phyloP scores from a whole-genome alignment of 2,888 invertebrate species.

The Chrysotoxum bicinctum region DNA sequence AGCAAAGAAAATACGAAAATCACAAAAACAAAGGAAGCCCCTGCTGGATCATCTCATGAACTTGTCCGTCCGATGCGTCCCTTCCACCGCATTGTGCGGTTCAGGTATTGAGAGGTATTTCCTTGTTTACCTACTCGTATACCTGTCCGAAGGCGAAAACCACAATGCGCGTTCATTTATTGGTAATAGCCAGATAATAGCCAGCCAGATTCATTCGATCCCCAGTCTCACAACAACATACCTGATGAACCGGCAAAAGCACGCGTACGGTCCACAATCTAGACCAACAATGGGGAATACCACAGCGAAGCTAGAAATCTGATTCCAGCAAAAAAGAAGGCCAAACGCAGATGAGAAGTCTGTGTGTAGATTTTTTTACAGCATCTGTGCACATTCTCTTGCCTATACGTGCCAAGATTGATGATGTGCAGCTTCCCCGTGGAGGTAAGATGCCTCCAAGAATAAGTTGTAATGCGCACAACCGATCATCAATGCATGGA shows the following conservation, averaged over 20 bases:
- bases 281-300: conserved; percentile 65
- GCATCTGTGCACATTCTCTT: conserved; percentile 33
- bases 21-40: conserved; percentile 2
- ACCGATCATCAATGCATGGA: conserved; percentile 24
- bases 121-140: conserved; percentile 69
- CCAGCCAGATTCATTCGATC: conserved; percentile 53
- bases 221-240: background rate
- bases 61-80: background rate
- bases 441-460: conserved; percentile 24
- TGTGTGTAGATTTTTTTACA: conserved; percentile 38
- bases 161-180: conserved; percentile 68
- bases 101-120: conserved; percentile 54
- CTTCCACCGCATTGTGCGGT: background rate
- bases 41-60: conserved; percentile 3
- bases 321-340: conserved; percentile 17
- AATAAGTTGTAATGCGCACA: conserved; percentile 52
- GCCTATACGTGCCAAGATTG: conserved; percentile 49
- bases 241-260: conserved; percentile 54
- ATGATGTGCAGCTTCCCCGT: conserved; percentile 46
- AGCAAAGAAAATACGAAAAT: background rate
- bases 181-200: conserved; percentile 70
- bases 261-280: conserved; percentile 59
- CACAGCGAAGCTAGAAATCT: conserved; percentile 46
- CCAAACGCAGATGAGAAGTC: background rate
- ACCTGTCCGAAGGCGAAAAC: conserved; percentile 68